Base-by-base conservation (phyloP, 2,888 invertebrate species). In the Andricus curvator region DNA sequence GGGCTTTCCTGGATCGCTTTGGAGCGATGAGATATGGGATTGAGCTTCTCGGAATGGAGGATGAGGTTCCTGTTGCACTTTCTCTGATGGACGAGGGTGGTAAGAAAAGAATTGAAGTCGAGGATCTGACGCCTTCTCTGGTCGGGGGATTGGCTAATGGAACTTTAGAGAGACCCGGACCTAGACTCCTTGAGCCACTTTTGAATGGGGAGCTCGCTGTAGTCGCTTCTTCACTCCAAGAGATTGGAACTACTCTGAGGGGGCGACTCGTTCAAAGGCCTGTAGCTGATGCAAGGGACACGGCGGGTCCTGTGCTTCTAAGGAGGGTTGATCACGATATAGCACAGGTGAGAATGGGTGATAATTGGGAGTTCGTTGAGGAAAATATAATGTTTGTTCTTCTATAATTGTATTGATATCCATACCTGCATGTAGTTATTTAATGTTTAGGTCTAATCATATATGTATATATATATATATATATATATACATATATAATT, bases 131-230 rank as follows among this genome's bases (percentile, higher is more conserved):
- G 0, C 94, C 95, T 0, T 94, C 93, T 33, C 93, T 94, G 44
- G 91, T 95, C 89, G 93, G 95, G 90, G 93, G 95, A 89, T 93
- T 95, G 93, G 95, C 95, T 0, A 96, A 96, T 84, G 98, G 97
- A 6, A 96, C 96, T 0, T 93, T 97, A 60, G 96, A 96, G 29
- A 95, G 96, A 84, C 94, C 97, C 6, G 96, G 96, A 67, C 97
- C 97, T 0, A 95, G 97, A 84, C 96, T 97, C 4, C 94, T 98
- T 68, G 97, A 97, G 86, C 96, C 97, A 0, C 93, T 98, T 37
- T 97, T 98, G 90, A 95, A 95, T 78, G 97, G 97, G 1, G 97
- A 97, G 85, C 93, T 98, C 33, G 96, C 95, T 25, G 95, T 98
- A 0, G 96, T 98, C 22, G 95, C 95, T 0, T 94, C 95, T 3